A percentile compares a stretch with the other conserved stretches of the same genome.
These are phyloP conservation scores for Asteroscopus sphinx DNA, from an alignment of 2,888 invertebrate species.

Conservation along the genomic window DNA sequence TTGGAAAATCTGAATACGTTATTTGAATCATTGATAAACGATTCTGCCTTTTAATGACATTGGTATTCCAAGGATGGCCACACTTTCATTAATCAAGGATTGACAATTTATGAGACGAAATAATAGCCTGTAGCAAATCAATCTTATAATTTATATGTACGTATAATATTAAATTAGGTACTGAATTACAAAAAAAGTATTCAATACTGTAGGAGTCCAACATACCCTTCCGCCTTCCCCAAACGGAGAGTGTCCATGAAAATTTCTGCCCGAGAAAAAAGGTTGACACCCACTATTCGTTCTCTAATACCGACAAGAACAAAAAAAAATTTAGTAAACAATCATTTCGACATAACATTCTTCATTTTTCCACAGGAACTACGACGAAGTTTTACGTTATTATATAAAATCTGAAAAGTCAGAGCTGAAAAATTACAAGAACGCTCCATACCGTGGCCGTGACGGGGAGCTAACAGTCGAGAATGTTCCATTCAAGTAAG, in stretches of 20 bases:
- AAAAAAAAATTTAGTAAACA: background rate
- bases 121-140: no score
- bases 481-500: constrained; percentile 90
- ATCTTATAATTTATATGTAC: no score
- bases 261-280: no score
- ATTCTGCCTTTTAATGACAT: constrained; percentile 14
- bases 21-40: constrained; percentile 28
- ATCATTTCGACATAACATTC: background rate
- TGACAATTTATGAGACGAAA: background rate
- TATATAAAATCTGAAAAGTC: constrained; percentile 91
- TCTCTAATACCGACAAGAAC: no score
- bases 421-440: constrained; percentile 83
- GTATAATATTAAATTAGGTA: no score
- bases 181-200: no score
- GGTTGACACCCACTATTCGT: no score
- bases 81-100: constrained; percentile 16
- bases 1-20: constrained; percentile 20
- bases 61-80: constrained; percentile 21
- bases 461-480: constrained; percentile 91
- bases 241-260: no score
- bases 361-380: constrained; percentile 87
- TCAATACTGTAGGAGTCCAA: no score
- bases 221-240: no score
- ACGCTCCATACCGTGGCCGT: constrained; percentile 88
- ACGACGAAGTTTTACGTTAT: constrained; percentile 90